Base-by-base conservation (phyloP, 2,113 vertebrate genomes). In the Perca schrenkii region DNA sequence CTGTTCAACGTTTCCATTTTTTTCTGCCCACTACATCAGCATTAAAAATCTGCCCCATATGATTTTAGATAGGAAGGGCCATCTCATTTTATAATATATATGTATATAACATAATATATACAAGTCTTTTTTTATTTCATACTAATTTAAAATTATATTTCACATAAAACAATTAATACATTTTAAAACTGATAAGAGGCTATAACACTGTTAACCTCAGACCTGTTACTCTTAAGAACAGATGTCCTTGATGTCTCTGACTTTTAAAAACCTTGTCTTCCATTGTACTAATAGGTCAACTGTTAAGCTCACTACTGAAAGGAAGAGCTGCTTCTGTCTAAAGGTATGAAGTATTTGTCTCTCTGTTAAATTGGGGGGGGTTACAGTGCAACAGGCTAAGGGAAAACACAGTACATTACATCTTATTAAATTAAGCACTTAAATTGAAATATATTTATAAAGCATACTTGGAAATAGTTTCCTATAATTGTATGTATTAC, bases 391-490 rank as follows among this genome's bases (percentile, higher is more conserved):
- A 47, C 21, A 49, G 46, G 16, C 16, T 36, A 36, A 50, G 8
- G 34, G 8, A 61, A 43, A 43, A 65, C 1, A 63, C 15, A 49
- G 28, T 60, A 54, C 63, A 69, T 58, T 11, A 53, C 43, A 76
- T 8, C 19, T n/a, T 17, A 25, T 21, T 25, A 25, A 25, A 61
- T 52, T 36, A 2, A 52, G 1, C 11, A 50, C 40, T 62, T 14
- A 63, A 70, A 76, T 49, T 4, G 36, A 76, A 70, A 53, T 17
- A 62, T 34, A 70, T 61, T 31, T 21, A 53, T 17, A 63, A 47
- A 34, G 19, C n/a, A 58, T 43, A 19, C 6, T 53, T 17, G 3
- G 0, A 77, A 64, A 46, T 4, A 2, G 13, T 17, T 53, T 28
- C 8, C 6, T 46, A n/a, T 36, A 17, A 8, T 10, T 80, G 17